Conservation (phyloP, 2,797 vertebrate genomes). For the Acanthornis magna region DNA sequence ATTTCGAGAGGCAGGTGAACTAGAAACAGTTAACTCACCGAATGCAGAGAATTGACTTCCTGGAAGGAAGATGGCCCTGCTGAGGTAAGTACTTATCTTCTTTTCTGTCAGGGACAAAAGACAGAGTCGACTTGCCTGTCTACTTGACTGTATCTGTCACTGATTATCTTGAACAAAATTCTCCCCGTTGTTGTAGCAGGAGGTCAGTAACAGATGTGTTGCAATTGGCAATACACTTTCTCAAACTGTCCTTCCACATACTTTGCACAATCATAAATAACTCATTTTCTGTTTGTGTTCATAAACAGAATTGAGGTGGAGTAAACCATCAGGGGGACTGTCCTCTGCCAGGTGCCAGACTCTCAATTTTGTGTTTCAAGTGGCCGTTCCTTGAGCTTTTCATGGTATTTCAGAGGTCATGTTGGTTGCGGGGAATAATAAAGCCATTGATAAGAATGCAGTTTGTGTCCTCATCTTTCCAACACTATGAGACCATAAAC, state of each 20-base stretch:
- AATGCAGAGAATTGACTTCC: neutral
- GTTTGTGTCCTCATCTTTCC: neutral
- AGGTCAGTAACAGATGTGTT: neutral
- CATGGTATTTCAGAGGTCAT: neutral
- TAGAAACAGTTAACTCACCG: neutral
- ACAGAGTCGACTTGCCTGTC: neutral
- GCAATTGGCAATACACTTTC: neutral
- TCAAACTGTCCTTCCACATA: neutral
- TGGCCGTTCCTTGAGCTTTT: neutral
- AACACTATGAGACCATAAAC: neutral
- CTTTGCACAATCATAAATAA: neutral
- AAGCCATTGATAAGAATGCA: slow-evolving; percentile 39
- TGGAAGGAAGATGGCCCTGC: neutral
- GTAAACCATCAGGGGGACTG: neutral
- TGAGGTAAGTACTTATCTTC: neutral
- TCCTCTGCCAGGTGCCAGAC: neutral
- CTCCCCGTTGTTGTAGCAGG: neutral
- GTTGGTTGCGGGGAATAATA: neutral
- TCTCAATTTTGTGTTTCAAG: neutral
- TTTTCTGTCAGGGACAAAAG: neutral
- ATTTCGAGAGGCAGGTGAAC: neutral
- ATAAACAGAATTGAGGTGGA: neutral
- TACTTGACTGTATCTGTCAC: neutral
- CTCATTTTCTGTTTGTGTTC: neutral
- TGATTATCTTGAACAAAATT: neutral